phyloP scores from a whole-genome alignment of 37 sponge, comb jelly and placozoan species.

The Agelas oroides region DNA sequence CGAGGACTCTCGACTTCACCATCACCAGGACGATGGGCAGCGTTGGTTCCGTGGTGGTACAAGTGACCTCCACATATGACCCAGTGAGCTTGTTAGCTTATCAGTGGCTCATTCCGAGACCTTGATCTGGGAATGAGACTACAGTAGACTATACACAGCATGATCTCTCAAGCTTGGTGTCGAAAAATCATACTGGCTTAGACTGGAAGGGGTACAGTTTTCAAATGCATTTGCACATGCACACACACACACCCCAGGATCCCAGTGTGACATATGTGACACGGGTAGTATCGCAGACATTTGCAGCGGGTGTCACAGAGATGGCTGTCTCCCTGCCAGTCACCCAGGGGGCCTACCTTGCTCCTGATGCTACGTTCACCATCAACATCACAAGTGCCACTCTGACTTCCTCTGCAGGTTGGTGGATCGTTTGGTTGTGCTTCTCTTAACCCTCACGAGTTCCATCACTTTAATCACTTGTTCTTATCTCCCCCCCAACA shows the following conservation, averaged over 20 bases:
- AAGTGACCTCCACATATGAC: constrained; percentile 26
- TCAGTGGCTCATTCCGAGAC: neutral
- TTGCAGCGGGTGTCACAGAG: neutral
- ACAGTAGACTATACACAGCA: too few species aligned
- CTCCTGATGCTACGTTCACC: constrained; percentile 47
- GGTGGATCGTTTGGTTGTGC: too few species aligned
- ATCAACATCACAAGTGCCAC: constrained; percentile 53
- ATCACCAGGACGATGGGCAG: constrained; percentile 43
- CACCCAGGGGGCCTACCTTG: constrained; percentile 42
- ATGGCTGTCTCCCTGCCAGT: constrained; percentile 35
- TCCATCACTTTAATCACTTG: too few species aligned
- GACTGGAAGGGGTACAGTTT: too few species aligned
- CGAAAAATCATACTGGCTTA: too few species aligned
- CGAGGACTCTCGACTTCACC: constrained; percentile 39
- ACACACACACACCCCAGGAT: constrained; percentile 22
- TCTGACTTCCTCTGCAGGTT: neutral
- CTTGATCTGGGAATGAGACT: too few species aligned
- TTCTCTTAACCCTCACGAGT: too few species aligned
- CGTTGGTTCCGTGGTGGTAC: constrained; percentile 30
- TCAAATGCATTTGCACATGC: too few species aligned
- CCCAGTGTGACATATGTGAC: constrained; percentile 8
- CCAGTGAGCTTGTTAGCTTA: constrained; percentile 21
- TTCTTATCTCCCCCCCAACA: too few species aligned
- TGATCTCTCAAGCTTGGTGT: too few species aligned
- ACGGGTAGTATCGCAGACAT: neutral